Evolutionary conservation across 2,797 vertebrate species (phyloP), one percentile per base, ranked within the genome.

Genomic region (Oreochromis grahami): DNA sequence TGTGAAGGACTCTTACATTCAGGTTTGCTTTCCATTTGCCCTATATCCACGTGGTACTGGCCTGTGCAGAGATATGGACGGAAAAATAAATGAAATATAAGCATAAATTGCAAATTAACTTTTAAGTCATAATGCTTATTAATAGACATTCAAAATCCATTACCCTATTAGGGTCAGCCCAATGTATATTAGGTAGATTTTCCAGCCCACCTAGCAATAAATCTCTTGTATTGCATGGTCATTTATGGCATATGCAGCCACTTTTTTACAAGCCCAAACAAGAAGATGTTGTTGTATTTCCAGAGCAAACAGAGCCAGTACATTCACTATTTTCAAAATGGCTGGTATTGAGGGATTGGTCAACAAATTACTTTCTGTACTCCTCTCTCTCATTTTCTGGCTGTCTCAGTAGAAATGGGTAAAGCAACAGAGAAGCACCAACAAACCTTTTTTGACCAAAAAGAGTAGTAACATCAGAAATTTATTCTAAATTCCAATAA

Each of bases 11-110:
- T 84, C 94, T 93, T 92, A 95, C 95, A 55, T 86, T 95, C 94
- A 83, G 88, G 89, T 91, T 95, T 95, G 48, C 92, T 79, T 13
- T 95, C 94, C 79, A 92, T 76, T 60, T 91, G 93, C 8, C 85
- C 92, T 21, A 94, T 80, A 10, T 95, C 95, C 56, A 91, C 55
- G 45, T 94, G 93, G 80, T 81, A 92, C 78, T 92, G 94, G 1
- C 91, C 95, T 96, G 89, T 86, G 13, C 2, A 36, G 53, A 11
- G 24, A 86, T 7, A 13, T 56, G 4, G 90, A 58, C 1, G 3
- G 52, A 70, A 6, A 76, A 78, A 9, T 6, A 77, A 84, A 43
- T 36, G 1, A 45, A 55, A 77, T 74, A 58, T 65, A 12, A 19
- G 5, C 11, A 53, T 21, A 38, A 56, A 76, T 60, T 77, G 15